phyloP scores from a whole-genome alignment of 2,888 invertebrate genomes.

The Cinara cedri region DNA sequence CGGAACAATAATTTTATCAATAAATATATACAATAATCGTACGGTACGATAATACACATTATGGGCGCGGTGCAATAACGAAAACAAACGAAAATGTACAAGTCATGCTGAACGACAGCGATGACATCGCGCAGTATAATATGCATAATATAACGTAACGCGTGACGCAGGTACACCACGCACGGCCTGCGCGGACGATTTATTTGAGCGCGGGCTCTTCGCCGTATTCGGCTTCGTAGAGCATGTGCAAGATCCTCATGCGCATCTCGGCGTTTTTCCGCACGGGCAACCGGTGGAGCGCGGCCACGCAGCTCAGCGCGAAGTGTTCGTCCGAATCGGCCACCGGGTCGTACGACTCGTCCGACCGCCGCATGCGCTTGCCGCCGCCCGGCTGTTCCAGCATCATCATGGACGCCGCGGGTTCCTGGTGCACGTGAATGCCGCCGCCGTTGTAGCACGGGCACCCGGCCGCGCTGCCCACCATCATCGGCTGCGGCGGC shows the following conservation, averaged over 20 bases:
- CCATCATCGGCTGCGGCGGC: constrained; percentile 15
- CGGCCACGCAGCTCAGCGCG: constrained; percentile 51
- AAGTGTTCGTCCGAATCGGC: constrained; percentile 52
- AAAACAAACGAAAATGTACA: neutral
- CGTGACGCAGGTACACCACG: neutral
- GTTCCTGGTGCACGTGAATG: constrained; percentile 2
- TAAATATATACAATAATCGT: too few relatives aligned
- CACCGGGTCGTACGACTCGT: constrained; percentile 18
- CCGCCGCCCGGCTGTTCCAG: neutral
- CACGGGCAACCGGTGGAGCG: constrained; percentile 27
- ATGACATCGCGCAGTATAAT: neutral
- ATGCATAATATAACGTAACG: too few relatives aligned
- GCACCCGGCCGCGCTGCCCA: constrained; percentile 21
- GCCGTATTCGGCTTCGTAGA: constrained; percentile 54
- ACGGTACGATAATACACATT: too few relatives aligned
- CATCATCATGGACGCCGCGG: constrained; percentile 4
- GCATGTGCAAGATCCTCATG: constrained; percentile 46
- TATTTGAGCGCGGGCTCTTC: constrained; percentile 26
- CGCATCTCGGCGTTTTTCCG: constrained; percentile 51
- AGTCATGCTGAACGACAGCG: neutral
- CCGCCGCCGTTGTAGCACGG: constrained; percentile 40
- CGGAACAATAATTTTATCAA: too few relatives aligned
- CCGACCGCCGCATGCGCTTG: constrained; percentile 22
- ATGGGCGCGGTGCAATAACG: too few relatives aligned
- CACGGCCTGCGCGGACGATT: neutral